Percentiles rank a stretch among this genome's conserved stretches.
These are phyloP conservation scores for Gymnobelideus leadbeateri DNA, from an alignment of 2,113 vertebrate genomes.

Conservation along the genomic window DNA sequence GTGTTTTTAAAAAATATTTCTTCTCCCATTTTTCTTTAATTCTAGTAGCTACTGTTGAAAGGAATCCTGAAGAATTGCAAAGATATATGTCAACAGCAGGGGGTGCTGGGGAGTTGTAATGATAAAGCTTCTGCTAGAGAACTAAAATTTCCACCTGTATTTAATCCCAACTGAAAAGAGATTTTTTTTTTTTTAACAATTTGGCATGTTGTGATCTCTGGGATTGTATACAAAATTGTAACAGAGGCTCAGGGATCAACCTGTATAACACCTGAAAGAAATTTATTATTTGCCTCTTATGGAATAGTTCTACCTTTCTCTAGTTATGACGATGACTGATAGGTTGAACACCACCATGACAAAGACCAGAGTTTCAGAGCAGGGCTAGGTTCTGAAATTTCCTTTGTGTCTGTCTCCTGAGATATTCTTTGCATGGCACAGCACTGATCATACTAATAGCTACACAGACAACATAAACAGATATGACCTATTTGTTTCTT, in stretches of 20 bases:
- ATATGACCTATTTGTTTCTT: background rate
- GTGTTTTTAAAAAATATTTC: slow-evolving; percentile 34
- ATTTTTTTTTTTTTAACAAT: background rate
- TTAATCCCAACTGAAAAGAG: background rate
- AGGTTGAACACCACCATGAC: background rate
- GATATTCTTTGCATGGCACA: background rate
- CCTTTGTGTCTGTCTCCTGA: background rate
- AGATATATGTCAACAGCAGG: slow-evolving; percentile 57
- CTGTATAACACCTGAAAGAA: slow-evolving; percentile 6
- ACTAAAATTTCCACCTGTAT: background rate
- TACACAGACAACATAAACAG: background rate
- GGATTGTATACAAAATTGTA: slow-evolving; percentile 22
- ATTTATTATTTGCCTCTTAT: slow-evolving; percentile 31
- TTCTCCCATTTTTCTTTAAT: slow-evolving; percentile 19
- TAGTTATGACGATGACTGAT: background rate
- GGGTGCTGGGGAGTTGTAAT: slow-evolving; percentile 62
- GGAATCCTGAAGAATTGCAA: background rate
- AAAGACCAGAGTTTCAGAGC: background rate
- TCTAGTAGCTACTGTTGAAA: background rate
- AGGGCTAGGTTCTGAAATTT: background rate
- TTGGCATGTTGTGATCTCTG: background rate
- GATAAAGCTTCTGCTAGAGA: background rate
- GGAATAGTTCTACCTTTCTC: slow-evolving; percentile 29
- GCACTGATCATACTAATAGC: background rate
- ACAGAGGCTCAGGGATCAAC: background rate